These are phyloP conservation scores for Ahaetulla prasina DNA, from an alignment of 2,113 vertebrate genomes.

Conservation along the genomic window DNA sequence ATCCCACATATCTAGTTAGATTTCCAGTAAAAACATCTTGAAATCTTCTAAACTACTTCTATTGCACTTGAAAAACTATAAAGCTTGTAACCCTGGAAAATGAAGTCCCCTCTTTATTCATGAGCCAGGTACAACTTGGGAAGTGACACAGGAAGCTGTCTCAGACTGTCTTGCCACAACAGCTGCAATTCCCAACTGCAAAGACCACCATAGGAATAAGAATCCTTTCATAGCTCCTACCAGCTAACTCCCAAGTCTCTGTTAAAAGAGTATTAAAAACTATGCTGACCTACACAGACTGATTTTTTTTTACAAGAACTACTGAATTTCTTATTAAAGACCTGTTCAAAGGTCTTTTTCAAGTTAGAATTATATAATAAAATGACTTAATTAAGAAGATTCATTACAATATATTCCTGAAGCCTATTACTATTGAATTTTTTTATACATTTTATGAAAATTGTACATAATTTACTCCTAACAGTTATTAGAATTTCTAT, in stretches of 20 bases:
- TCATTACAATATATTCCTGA: not conserved
- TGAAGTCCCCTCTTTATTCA: constrained; percentile 12
- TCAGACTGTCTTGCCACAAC: rapidly evolving
- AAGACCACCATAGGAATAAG: constrained; percentile 42
- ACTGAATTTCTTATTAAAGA: constrained; percentile 1
- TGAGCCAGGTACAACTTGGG: not conserved
- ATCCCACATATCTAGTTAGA: constrained; percentile 39
- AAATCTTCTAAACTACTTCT: constrained; percentile 48
- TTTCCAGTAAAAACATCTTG: constrained; percentile 44
- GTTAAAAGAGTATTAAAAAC: constrained; percentile 29
- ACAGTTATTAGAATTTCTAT: constrained; percentile 11
- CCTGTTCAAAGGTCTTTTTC: constrained; percentile 1
- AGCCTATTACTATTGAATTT: rapidly evolving
- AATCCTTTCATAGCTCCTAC: constrained; percentile 20
- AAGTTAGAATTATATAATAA: constrained; percentile 18
- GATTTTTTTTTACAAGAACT: constrained; percentile 3
- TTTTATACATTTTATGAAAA: constrained; percentile 37
- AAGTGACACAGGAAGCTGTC: not conserved
- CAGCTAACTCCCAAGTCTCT: constrained; percentile 28
- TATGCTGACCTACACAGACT: not conserved
- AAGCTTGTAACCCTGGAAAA: constrained; percentile 26
- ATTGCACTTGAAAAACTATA: constrained; percentile 36
- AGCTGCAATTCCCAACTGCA: not conserved
- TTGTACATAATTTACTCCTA: constrained; percentile 49
- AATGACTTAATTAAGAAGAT: rapidly evolving